Evolutionary conservation across 1,140 invertebrate species (phyloP), one percentile per base, ranked within the genome.

Genomic region (Cyphomyrmex costatus): DNA sequence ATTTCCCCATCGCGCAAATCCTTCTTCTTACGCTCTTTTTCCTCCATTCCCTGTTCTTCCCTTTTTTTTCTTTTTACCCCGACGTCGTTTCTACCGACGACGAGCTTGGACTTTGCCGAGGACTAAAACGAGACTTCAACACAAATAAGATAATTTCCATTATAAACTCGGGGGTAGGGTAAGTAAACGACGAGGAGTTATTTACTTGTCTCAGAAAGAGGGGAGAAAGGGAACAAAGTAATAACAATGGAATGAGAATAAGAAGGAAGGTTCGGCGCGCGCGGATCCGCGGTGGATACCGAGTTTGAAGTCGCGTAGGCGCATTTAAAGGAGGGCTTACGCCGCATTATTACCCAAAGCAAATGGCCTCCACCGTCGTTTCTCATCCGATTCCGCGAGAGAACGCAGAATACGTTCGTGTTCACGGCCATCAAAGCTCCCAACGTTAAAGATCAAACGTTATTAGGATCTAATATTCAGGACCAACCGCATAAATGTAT

Each of bases 91-190:
- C 86, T 51, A 76, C 53, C 58, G 63, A 86, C 70, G 53, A 77
- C 42, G 36, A 74, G 61, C 85, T 88, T 78, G 86, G 90, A 92
- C 89, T 85, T 90, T 86, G 66, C 30, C 83, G 84, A 46, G 83
- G 58, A 82, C 89, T 83, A 71, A 91, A 86, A 88, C 82, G 88
- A 91, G 91, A 92, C 88, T 92, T 49, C 93, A 87, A 89, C 92
- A 90, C 93, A 95, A 95, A 95, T 95, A 95, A 95, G 94, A 95
- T 95, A 95, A 95, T 95, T 93, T 94, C 93, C 92, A 95, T 95
- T 95, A 95, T 95, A 95, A 95, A 94, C 94, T 92, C 87, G 88
- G 91, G 90, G 91, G 87, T 91, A 92, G 90, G 90, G 88, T 91
- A 92, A 93, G 92, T 92, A 94, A 94, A 94, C 93, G 91, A 80